Evolutionary conservation across 2,888 invertebrate genomes (phyloP), one percentile per base, ranked within the genome.

Genomic region (Mechanitis mazaeus): DNA sequence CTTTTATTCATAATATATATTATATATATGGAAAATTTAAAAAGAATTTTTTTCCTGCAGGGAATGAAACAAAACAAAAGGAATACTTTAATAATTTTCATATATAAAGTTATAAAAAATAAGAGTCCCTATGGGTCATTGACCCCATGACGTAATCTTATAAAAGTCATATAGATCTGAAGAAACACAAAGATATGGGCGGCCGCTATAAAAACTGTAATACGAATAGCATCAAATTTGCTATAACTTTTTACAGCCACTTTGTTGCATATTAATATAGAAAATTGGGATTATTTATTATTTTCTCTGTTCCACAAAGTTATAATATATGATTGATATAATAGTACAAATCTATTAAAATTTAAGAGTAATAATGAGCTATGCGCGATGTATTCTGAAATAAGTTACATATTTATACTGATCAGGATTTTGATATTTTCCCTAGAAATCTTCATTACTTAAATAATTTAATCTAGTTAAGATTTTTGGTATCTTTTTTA

Each of bases 181-280:
- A 77, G 77, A 81, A 79, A 83, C 80, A 80, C 80, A 81, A 77
- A 83, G 81, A 86, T 85, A 84, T 75, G 81, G 77, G 79, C 77
- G 78, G 74, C 77, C 80, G 72, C 77, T 73, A 83, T 87, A 86
- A 86, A 87, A 87, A 83, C 75, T 68, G 72, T 74, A 79, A 84
- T 83, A 83, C 82, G 82, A 83, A 85, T 84, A 80, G 80, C 79
- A 78, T 79, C 79, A 79, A 80, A 82, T 85, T 83, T 79, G 80
- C 79, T 81, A 78, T 81, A 79, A 83, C 77, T 72, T 77, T 79
- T 74, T 77, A 79, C 73, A 79, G 72, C 73, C 72, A 72, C 79
- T 76, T 79, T 77, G 78, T 79, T 79, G 77, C 79, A 80, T 83
- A 80, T 81, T 79, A 79, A 80, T 79, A 74, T 73, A 71, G 67